phyloP scores from a whole-genome alignment of 2,113 vertebrate species.

The Cyphomyrus discorhynchus region DNA sequence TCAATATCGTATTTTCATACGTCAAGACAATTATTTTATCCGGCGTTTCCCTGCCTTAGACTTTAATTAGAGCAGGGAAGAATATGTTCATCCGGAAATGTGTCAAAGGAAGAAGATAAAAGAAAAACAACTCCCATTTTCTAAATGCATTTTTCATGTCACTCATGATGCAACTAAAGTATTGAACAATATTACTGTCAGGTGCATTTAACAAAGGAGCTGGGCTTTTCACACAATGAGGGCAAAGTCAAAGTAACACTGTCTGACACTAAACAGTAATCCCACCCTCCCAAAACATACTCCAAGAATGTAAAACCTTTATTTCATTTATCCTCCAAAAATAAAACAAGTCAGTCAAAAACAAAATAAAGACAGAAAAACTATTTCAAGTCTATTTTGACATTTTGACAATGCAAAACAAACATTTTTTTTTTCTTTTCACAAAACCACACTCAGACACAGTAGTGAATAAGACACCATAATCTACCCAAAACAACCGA shows the following conservation, averaged over 20 bases:
- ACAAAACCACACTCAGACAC: not conserved
- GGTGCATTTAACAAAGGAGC: not conserved
- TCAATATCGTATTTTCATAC: not conserved
- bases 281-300: not conserved
- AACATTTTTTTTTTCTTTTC: not conserved
- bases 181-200: not conserved
- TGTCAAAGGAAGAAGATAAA: not conserved
- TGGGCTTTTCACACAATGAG: not conserved
- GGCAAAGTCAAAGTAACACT: not conserved
- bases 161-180: not conserved
- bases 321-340: not conserved
- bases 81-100: not conserved
- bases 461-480: not conserved
- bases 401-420: not conserved
- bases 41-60: not conserved
- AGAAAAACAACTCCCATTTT: not conserved
- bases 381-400: not conserved
- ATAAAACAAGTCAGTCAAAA: not conserved
- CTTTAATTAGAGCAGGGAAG: not conserved
- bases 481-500: not conserved
- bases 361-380: not conserved
- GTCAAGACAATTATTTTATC: not conserved
- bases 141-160: not conserved
- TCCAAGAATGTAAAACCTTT: not conserved
- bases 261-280: not conserved